These are phyloP conservation scores for Phoxinus dragarum DNA, from an alignment of 2,797 vertebrate species.

Conservation along the genomic window DNA sequence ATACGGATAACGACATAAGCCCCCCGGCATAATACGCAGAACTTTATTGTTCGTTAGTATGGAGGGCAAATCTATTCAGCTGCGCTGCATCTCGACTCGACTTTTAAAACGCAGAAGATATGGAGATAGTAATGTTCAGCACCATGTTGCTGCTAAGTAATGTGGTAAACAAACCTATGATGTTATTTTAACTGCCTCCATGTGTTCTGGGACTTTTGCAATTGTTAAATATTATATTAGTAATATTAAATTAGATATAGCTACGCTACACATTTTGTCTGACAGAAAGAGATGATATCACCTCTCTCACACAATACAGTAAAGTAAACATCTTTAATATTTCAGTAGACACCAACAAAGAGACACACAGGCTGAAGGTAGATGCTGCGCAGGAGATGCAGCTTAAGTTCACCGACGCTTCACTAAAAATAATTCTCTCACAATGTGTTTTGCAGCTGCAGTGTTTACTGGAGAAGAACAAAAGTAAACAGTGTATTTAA, in stretches of 20 bases:
- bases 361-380: conserved; percentile 34
- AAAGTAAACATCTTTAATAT: conserved; percentile 64
- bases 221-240: conserved; percentile 51
- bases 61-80: neutral
- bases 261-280: conserved; percentile 31
- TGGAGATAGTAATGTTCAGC: neutral
- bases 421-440: conserved; percentile 45
- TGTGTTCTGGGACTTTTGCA: conserved; percentile 24
- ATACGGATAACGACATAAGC: neutral
- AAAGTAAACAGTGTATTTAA: conserved; percentile 38
- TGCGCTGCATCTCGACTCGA: neutral
- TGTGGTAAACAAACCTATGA: conserved; percentile 43
- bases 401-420: conserved; percentile 23
- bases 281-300: conserved; percentile 38
- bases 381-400: conserved; percentile 28
- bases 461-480: conserved; percentile 33
- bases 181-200: conserved; percentile 33
- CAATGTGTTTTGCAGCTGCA: conserved; percentile 1
- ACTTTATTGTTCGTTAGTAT: neutral
- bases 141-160: conserved; percentile 11
- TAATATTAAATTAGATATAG: conserved; percentile 43
- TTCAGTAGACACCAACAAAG: conserved; percentile 55
- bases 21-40: accelerated
- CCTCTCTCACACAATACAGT: conserved; percentile 45
- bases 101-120: neutral